phyloP scores from a whole-genome alignment of 2,888 invertebrate species.

The Ophion costatus region DNA sequence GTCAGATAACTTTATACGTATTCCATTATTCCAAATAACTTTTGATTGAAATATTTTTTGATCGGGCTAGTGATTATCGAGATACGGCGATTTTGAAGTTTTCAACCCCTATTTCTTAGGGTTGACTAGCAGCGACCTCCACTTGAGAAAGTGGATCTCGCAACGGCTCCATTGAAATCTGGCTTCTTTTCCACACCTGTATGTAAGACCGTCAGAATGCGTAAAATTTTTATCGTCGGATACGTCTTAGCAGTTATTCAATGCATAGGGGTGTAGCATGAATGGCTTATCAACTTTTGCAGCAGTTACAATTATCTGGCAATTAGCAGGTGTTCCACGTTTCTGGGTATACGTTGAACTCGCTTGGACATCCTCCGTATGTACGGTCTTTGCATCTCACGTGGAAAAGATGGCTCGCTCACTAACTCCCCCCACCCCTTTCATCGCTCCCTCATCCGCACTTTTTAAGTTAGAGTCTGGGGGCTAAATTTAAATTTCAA shows the following conservation, averaged over 20 bases:
- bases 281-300: slow-evolving; percentile 36
- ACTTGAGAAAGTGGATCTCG: no score
- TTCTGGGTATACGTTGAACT: slow-evolving; percentile 34
- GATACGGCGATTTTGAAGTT: no score
- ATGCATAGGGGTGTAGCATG: neutral
- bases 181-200: no score
- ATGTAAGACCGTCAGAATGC: neutral
- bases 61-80: no score
- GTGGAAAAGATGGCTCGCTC: slow-evolving; percentile 28
- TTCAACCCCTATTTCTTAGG: no score
- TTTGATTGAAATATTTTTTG: no score
- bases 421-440: slow-evolving; percentile 66
- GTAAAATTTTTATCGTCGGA: slow-evolving; percentile 31
- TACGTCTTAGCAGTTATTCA: neutral
- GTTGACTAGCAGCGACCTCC: no score
- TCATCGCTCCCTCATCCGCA: slow-evolving; percentile 74
- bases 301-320: slow-evolving; percentile 77
- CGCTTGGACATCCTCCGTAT: slow-evolving; percentile 45
- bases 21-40: no score
- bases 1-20: no score
- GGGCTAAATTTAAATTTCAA: slow-evolving; percentile 85
- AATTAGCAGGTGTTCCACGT: slow-evolving; percentile 75
- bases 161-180: no score
- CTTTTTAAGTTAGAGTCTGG: slow-evolving; percentile 82
- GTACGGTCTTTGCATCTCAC: slow-evolving; percentile 22